These are phyloP conservation scores for Anoplophora glabripennis DNA, from an alignment of 1,140 invertebrate genomes.

Conservation along the genomic window DNA sequence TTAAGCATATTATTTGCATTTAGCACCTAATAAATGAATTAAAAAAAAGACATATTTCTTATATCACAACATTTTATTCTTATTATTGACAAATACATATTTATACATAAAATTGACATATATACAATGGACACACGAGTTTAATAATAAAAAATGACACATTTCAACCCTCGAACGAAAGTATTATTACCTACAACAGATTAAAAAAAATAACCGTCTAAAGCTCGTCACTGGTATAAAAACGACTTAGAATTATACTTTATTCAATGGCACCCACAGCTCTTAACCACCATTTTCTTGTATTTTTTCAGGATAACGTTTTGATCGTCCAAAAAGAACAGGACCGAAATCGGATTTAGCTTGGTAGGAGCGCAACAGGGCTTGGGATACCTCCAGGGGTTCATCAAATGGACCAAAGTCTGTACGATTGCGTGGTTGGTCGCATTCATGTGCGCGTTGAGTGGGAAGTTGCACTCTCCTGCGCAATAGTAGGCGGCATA, in stretches of 20 bases:
- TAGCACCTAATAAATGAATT: too few relatives aligned
- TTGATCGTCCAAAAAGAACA: constrained; percentile 86
- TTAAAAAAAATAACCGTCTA: too few relatives aligned
- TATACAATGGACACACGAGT: not conserved
- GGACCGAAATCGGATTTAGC: constrained; percentile 80
- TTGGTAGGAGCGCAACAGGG: constrained; percentile 93
- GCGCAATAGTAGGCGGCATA: constrained; percentile 93
- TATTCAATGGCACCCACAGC: constrained; percentile 83
- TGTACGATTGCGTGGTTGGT: constrained; percentile 96
- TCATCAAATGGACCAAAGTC: constrained; percentile 83
- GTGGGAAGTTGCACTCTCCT: constrained; percentile 89
- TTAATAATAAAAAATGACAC: too few relatives aligned
- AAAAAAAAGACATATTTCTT: too few relatives aligned
- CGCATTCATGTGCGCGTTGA: constrained; percentile 90
- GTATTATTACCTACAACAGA: too few relatives aligned
- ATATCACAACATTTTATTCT: too few relatives aligned
- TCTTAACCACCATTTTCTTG: constrained; percentile 94
- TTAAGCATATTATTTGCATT: too few relatives aligned
- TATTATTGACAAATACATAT: not conserved
- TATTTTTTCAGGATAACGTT: constrained; percentile 94
- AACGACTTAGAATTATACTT: not conserved
- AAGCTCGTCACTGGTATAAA: too few relatives aligned
- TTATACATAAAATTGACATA: not conserved
- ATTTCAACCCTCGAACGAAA: too few relatives aligned
- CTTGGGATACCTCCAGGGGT: constrained; percentile 77